phyloP scores from a whole-genome alignment of 30 jellyfish, hydroid and myxozoan genomes.

The Nemopilema nomurai region DNA sequence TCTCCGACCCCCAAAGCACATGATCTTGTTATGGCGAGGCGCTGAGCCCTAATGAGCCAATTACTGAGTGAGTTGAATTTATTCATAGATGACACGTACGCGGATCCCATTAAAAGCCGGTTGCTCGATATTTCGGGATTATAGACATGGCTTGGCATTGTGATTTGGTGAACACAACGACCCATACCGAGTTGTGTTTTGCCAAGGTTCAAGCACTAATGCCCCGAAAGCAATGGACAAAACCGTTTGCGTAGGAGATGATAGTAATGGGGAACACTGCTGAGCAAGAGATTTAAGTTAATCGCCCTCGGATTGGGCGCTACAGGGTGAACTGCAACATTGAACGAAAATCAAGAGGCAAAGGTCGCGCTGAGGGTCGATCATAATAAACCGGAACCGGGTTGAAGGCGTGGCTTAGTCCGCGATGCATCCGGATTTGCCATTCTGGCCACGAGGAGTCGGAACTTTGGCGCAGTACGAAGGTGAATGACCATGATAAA shows the following conservation, averaged over 20 bases:
- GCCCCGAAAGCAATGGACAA: constrained; percentile 3
- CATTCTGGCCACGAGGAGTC: neutral
- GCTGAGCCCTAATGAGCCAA: constrained; percentile 35
- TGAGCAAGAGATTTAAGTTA: constrained; percentile 11
- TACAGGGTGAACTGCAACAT: neutral
- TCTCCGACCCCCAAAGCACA: constrained; percentile 1
- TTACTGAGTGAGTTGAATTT: constrained; percentile 7
- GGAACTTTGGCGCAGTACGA: too few relatives aligned
- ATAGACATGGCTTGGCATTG: neutral
- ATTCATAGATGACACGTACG: constrained; percentile 18
- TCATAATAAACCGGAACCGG: neutral
- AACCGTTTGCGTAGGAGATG: constrained; percentile 45
- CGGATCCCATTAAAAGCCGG: constrained; percentile 14
- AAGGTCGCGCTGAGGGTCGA: neutral
- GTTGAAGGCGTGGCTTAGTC: neutral
- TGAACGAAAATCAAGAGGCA: neutral
- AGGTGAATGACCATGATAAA: neutral
- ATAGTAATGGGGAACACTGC: constrained; percentile 1
- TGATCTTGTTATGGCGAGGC: constrained; percentile 36
- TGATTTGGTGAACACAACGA: neutral
- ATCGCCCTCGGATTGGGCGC: neutral
- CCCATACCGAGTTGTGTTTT: neutral
- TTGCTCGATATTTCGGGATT: constrained; percentile 9
- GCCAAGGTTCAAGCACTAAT: neutral
- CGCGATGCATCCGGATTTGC: neutral